Evolutionary conservation across 2,797 vertebrate species (phyloP).

Genomic region (Nyctibius grandis): DNA sequence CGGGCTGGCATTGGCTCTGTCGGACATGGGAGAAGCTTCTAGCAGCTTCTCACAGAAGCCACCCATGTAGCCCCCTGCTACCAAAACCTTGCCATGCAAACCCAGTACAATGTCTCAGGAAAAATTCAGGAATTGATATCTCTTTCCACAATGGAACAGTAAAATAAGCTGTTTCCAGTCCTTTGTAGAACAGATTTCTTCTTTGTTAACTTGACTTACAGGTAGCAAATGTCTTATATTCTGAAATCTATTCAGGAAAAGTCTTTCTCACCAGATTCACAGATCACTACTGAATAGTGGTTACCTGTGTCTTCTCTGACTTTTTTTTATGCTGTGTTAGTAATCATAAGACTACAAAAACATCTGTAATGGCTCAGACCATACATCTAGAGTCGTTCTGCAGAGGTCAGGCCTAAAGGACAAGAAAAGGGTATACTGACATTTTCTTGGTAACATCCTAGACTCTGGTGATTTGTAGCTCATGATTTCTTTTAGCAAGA

Average conservation of each 20-base stretch:
- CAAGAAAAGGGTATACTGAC: not conserved
- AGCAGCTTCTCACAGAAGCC: too few relatives aligned
- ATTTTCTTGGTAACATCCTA: not conserved
- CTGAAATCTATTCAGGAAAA: not conserved
- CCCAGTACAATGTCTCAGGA: not conserved
- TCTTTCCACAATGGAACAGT: not conserved
- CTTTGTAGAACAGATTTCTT: not conserved
- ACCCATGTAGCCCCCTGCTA: too few relatives aligned
- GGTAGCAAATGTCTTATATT: not conserved
- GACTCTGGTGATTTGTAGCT: not conserved
- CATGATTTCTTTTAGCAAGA: not conserved
- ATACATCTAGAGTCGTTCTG: not conserved
- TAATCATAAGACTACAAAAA: not conserved
- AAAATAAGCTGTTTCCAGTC: not conserved
- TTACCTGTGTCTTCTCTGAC: not conserved
- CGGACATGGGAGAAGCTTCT: too few relatives aligned
- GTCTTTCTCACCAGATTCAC: not conserved
- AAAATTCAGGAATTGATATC: not conserved
- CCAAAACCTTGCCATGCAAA: too few relatives aligned
- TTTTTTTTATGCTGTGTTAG: not conserved
- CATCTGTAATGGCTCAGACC: not conserved
- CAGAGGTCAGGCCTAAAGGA: not conserved
- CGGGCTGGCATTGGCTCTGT: too few relatives aligned
- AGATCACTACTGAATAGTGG: not conserved
- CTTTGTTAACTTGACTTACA: not conserved